Percentiles rank a stretch among this genome's conserved stretches.
phyloP scores from a whole-genome alignment of 2,113 vertebrate species.

The Abramis brama region DNA sequence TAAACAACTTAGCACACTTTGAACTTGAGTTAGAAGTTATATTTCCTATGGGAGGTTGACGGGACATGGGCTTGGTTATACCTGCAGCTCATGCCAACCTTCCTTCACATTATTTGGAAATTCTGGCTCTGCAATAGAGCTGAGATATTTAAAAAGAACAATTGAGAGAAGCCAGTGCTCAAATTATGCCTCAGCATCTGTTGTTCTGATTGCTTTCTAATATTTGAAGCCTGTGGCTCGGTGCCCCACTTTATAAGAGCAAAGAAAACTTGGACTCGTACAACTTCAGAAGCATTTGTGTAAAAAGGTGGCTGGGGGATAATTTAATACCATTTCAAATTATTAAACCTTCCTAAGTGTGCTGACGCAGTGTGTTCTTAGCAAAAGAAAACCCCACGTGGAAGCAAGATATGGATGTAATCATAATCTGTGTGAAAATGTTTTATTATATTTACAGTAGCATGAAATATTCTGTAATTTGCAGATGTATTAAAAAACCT shows the following conservation, averaged over 20 bases:
- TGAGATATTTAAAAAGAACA: conserved; percentile 9
- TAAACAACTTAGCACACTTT: neutral
- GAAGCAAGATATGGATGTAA: conserved; percentile 8
- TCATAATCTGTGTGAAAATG: neutral
- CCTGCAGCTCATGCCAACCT: neutral
- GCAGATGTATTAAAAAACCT: neutral
- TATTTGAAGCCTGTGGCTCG: conserved; percentile 27
- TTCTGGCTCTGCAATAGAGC: conserved; percentile 10
- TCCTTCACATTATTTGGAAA: neutral
- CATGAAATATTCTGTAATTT: conserved; percentile 9
- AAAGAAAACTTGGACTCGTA: neutral
- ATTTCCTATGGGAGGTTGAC: neutral
- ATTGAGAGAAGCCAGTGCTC: neutral
- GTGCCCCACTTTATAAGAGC: conserved; percentile 4
- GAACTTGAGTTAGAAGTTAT: neutral
- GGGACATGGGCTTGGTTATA: neutral
- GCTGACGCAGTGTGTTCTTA: neutral
- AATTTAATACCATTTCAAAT: conserved; percentile 12
- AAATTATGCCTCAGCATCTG: conserved; percentile 15
- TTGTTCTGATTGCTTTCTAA: conserved; percentile 36
- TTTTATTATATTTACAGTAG: neutral
- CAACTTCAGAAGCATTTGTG: neutral
- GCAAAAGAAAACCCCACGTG: no score
- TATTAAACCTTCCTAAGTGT: conserved; percentile 4
- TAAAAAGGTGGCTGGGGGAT: neutral